Evolutionary conservation across 2,797 vertebrate genomes (phyloP).

Genomic region (Chelidonichthys spinosus): DNA sequence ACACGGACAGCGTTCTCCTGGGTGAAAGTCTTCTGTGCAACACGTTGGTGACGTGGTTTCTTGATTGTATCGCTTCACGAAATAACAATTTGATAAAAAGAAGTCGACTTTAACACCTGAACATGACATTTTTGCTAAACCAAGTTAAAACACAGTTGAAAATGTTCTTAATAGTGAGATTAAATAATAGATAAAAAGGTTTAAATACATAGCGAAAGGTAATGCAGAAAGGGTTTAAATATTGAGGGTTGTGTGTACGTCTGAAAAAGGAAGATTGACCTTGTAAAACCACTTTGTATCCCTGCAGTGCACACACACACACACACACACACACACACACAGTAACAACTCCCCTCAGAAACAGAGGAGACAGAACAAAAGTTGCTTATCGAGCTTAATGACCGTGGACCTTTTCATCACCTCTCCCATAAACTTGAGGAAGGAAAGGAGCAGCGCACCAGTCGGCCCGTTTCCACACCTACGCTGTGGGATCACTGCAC

Average conservation of each 20-base stretch:
- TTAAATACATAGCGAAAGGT: not conserved
- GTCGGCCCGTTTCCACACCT: constrained; percentile 62
- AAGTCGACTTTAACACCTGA: not conserved
- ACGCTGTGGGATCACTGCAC: constrained; percentile 22
- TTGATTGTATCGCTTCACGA: not conserved
- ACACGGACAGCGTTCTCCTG: not conserved
- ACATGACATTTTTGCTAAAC: not conserved
- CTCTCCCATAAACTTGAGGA: constrained; percentile 57
- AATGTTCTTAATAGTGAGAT: not conserved
- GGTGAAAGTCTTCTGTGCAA: not conserved
- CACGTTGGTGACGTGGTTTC: not conserved
- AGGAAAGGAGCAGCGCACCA: constrained; percentile 58
- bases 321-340: not conserved
- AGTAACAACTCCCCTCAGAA: constrained; percentile 14
- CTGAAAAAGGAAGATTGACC: not conserved
- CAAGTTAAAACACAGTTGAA: not conserved
- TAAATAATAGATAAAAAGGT: not conserved
- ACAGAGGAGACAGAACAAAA: constrained; percentile 7
- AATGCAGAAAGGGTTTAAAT: not conserved
- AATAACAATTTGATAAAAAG: not conserved
- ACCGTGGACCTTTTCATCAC: constrained; percentile 56
- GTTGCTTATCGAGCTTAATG: constrained; percentile 42
- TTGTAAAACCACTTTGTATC: not conserved
- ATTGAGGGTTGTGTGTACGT: not conserved
- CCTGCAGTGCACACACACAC: not conserved